phyloP scores from a whole-genome alignment of 2,797 vertebrate genomes.

The Neostethus bicornis region DNA sequence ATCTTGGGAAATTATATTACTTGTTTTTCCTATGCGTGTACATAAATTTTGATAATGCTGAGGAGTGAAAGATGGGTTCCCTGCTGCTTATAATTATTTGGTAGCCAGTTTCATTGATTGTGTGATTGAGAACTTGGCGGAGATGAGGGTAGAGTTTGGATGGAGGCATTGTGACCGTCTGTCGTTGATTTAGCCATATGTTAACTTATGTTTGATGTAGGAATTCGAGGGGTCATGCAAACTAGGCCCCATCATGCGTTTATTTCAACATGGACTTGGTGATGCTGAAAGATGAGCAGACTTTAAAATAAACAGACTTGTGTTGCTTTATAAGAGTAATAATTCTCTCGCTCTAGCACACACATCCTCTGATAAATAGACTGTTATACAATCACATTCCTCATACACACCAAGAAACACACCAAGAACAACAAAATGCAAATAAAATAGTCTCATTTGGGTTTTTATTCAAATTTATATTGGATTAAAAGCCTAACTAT shows the following conservation, averaged over 20 bases:
- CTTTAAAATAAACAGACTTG: conserved; percentile 30
- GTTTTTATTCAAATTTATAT: background rate
- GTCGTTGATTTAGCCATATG: conserved; percentile 64
- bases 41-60: conserved; percentile 37
- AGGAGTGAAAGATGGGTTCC: conserved; percentile 19
- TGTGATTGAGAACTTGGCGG: conserved; percentile 24
- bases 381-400: background rate
- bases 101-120: conserved; percentile 18
- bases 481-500: background rate
- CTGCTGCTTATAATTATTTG: conserved; percentile 15
- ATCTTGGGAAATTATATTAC: conserved; percentile 45
- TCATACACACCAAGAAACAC: background rate
- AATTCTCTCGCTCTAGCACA: background rate
- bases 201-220: conserved; percentile 57
- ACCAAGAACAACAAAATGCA: background rate
- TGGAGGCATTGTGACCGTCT: conserved; percentile 68
- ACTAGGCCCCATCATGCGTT: conserved; percentile 39
- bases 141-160: conserved; percentile 38
- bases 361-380: background rate
- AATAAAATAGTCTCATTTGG: too few relatives aligned
- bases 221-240: conserved; percentile 50
- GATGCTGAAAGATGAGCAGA: conserved; percentile 35
- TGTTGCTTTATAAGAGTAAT: conserved; percentile 2
- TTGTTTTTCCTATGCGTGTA: conserved; percentile 41
- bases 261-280: conserved; percentile 27